Conservation (phyloP, 2,888 invertebrate genomes). For the Archips xylosteana region DNA sequence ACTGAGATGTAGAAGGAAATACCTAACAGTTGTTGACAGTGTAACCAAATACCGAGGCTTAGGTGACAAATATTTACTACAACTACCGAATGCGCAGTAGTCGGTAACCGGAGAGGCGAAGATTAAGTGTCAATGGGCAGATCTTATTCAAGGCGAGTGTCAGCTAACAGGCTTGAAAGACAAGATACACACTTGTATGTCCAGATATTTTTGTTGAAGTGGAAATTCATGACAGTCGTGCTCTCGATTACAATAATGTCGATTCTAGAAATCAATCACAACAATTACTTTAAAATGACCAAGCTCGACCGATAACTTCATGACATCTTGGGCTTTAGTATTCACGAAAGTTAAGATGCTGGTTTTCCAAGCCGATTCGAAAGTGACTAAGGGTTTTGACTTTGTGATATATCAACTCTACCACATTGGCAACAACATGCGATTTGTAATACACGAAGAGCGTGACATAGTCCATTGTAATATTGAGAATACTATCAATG, state of each 20-base stretch:
- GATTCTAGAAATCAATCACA: background rate
- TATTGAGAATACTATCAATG: background rate
- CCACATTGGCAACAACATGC: background rate
- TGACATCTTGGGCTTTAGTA: background rate
- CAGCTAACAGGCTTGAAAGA: background rate
- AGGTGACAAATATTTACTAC: slow-evolving; percentile 48
- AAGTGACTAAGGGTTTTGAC: background rate
- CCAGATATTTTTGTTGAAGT: background rate
- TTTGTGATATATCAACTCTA: background rate
- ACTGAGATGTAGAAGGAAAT: slow-evolving; percentile 2
- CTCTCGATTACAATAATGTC: background rate
- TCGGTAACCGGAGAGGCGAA: slow-evolving; percentile 31
- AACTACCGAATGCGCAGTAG: slow-evolving; percentile 24
- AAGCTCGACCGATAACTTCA: background rate
- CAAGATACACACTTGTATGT: background rate
- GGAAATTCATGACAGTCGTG: background rate
- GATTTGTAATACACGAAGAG: background rate
- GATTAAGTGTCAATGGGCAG: slow-evolving; percentile 45
- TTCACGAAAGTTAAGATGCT: background rate
- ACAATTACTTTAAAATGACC: background rate
- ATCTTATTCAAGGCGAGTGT: slow-evolving; percentile 28
- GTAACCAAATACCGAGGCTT: slow-evolving; percentile 38
- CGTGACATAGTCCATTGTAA: background rate
- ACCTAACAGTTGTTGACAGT: slow-evolving; percentile 5
- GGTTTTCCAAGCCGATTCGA: background rate